Conservation (phyloP, 2,888 invertebrate species). For the Andrena fulva region DNA sequence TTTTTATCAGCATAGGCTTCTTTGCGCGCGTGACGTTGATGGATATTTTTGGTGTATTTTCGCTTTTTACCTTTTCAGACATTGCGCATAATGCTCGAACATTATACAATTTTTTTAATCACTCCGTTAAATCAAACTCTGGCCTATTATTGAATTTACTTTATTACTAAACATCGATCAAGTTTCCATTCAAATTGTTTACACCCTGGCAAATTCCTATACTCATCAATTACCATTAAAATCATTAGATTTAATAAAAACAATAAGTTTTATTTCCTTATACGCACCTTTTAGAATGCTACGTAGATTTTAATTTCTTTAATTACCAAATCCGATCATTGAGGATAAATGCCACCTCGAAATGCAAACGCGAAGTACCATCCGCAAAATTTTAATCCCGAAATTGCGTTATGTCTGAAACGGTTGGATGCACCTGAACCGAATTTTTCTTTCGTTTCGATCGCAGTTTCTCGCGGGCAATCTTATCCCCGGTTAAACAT, state of each 20-base stretch:
- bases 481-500: constrained; percentile 24
- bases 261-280: no score
- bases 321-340: not conserved
- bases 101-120: not conserved
- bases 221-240: no score
- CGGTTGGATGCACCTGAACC: not conserved
- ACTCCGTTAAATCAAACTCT: not conserved
- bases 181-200: no score
- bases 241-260: no score
- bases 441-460: not conserved
- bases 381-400: not conserved
- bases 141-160: no score
- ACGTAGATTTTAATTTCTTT: no score
- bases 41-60: not conserved
- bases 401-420: constrained; percentile 15
- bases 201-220: no score
- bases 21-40: not conserved
- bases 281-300: no score
- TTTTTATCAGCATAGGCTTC: constrained; percentile 31
- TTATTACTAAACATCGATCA: no score
- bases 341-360: not conserved
- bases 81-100: not conserved
- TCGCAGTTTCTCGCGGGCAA: not conserved
- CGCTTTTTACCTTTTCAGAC: constrained; percentile 32
- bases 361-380: not conserved